phyloP scores from a whole-genome alignment of 2,113 vertebrate species.

The Hippopotamus amphibius region DNA sequence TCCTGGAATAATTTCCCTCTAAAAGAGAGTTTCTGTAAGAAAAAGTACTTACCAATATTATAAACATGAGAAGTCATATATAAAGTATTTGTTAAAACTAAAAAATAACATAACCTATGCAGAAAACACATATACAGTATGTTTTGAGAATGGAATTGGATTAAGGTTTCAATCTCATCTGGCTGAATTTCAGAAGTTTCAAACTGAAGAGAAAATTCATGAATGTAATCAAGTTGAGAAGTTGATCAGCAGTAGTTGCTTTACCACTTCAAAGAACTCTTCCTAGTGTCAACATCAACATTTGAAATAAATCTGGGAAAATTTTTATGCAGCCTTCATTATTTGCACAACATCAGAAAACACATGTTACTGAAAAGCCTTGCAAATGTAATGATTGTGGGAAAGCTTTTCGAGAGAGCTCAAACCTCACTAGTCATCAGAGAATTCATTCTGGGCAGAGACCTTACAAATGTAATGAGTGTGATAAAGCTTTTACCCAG shows the following conservation, averaged over 20 bases:
- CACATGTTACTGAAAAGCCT: background rate
- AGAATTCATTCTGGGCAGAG: conserved; percentile 41
- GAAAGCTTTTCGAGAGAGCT: conserved; percentile 25
- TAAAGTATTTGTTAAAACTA: background rate
- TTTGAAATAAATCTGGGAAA: background rate
- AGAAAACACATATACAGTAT: background rate
- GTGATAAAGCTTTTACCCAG: conserved; percentile 68
- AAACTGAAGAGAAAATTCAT: background rate
- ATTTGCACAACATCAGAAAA: background rate
- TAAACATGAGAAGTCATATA: background rate
- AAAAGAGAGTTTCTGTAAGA: background rate
- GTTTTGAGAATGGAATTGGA: background rate
- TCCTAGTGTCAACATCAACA: background rate
- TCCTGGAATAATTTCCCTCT: background rate
- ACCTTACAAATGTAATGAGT: conserved; percentile 70
- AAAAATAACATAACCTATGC: background rate
- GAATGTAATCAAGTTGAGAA: background rate
- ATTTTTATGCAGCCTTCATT: background rate
- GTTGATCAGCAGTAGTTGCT: background rate
- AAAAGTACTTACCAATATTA: background rate
- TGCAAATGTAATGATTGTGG: background rate
- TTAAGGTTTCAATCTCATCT: background rate
- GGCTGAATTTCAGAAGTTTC: background rate
- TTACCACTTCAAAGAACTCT: background rate
- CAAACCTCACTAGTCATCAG: conserved; percentile 14